Evolutionary conservation across 2,113 vertebrate genomes (phyloP).

Genomic region (Spilogale gracilis): DNA sequence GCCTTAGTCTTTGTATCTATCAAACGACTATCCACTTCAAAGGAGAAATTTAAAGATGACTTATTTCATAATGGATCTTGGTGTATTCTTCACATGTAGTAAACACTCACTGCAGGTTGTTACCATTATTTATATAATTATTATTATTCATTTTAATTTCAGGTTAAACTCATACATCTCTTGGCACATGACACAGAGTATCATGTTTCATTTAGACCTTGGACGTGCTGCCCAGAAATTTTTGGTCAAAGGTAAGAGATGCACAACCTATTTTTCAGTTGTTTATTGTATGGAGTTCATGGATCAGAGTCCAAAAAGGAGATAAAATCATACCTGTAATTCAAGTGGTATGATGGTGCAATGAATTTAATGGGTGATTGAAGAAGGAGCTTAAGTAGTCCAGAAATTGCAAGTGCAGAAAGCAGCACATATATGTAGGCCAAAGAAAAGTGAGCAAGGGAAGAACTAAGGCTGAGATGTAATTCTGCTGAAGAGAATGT

Average conservation of each 20-base stretch:
- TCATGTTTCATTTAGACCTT: background rate
- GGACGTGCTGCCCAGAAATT: background rate
- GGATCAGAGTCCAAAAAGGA: background rate
- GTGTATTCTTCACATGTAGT: background rate
- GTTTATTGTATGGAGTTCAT: background rate
- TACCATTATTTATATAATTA: background rate
- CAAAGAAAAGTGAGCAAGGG: background rate
- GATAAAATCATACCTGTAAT: background rate
- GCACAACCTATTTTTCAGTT: background rate
- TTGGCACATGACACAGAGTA: background rate
- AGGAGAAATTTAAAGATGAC: background rate
- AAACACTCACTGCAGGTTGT: background rate
- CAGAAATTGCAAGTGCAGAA: background rate
- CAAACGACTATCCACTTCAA: background rate
- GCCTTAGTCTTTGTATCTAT: background rate
- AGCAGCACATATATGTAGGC: background rate
- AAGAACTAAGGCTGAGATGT: background rate
- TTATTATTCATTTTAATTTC: slow-evolving; percentile 30
- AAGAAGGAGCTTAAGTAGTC: background rate
- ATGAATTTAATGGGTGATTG: background rate
- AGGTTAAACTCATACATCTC: background rate
- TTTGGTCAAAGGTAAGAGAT: background rate
- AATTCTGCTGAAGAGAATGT: background rate
- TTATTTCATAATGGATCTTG: background rate
- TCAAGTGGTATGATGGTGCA: background rate